A percentile compares a stretch with the other conserved stretches of the same genome.
These are phyloP conservation scores for Troides aeacus DNA, from an alignment of 2,888 invertebrate species.

Conservation along the genomic window DNA sequence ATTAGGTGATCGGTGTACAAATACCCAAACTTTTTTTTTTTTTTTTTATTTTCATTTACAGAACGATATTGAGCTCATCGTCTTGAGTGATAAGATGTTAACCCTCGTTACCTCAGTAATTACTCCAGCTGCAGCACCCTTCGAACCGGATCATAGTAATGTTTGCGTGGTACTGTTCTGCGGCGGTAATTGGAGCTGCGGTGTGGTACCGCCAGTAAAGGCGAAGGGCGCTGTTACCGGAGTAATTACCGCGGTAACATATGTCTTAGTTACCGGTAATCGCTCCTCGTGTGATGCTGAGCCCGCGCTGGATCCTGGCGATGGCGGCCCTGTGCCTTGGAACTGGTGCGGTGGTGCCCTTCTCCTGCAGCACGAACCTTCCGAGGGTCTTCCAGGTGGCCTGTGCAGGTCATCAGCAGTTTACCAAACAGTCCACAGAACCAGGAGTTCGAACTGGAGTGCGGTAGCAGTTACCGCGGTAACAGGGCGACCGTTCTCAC, in stretches of 20 bases:
- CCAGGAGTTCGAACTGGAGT: neutral
- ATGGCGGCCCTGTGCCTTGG: conserved; percentile 81
- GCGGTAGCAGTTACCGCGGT: neutral
- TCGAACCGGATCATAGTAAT: no score
- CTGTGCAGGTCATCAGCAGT: conserved; percentile 37
- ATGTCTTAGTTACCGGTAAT: conserved; percentile 65
- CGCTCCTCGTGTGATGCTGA: conserved; percentile 84
- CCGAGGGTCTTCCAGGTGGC: conserved; percentile 94
- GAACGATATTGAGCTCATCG: no score
- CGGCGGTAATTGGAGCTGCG: no score
- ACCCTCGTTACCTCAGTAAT: no score
- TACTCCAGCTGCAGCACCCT: no score
- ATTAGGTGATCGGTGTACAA: neutral
- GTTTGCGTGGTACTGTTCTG: no score
- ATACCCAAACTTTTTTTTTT: no score
- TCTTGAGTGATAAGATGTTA: no score
- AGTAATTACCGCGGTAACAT: neutral
- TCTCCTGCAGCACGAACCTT: conserved; percentile 87
- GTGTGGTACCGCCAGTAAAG: no score
- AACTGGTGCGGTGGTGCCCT: conserved; percentile 77
- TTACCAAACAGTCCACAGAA: neutral
- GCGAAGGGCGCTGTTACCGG: no score
- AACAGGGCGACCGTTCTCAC: conserved; percentile 38
- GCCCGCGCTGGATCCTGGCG: conserved; percentile 83
- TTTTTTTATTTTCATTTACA: no score